A percentile compares a stretch with the other conserved stretches of the same genome.
Evolutionary conservation across 1,140 invertebrate species (phyloP).

Genomic region (Bombus balteatus): DNA sequence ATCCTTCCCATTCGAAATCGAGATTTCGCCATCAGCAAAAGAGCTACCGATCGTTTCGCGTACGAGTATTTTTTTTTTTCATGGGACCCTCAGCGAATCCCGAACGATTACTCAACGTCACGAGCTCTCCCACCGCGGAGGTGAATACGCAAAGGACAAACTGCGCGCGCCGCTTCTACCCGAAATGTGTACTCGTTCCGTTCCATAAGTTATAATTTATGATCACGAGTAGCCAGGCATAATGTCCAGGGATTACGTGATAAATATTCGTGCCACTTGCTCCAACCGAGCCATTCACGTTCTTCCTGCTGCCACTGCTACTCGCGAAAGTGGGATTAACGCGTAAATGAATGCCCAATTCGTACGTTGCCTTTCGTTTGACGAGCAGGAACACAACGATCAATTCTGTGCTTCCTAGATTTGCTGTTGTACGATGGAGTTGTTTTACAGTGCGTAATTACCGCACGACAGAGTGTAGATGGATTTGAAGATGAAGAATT

Average conservation of each 20-base stretch:
- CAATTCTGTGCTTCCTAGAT: too few relatives aligned
- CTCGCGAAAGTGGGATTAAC: too few relatives aligned
- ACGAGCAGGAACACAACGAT: too few relatives aligned
- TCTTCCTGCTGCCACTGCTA: too few relatives aligned
- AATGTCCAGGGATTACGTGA: slow-evolving; percentile 40
- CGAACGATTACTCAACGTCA: slow-evolving; percentile 41
- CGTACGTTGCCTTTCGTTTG: too few relatives aligned
- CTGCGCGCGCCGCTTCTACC: slow-evolving; percentile 15
- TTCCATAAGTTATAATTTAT: slow-evolving; percentile 52
- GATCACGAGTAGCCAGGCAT: slow-evolving; percentile 39
- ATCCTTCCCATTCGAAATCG: background rate
- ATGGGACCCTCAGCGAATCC: background rate
- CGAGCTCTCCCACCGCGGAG: slow-evolving; percentile 7
- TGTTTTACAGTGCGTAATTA: too few relatives aligned
- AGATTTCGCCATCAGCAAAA: background rate
- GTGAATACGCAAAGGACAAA: slow-evolving; percentile 42
- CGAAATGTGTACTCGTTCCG: slow-evolving; percentile 44
- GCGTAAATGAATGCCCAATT: too few relatives aligned
- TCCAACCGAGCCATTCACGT: too few relatives aligned
- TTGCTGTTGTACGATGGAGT: too few relatives aligned
- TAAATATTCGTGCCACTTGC: slow-evolving; percentile 22
- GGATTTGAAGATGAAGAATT: too few relatives aligned
- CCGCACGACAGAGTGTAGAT: too few relatives aligned
- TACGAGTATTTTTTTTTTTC: background rate
- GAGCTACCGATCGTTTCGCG: background rate